Base-by-base conservation (phyloP, 2,888 invertebrate species). In the Spisula subtruncata region DNA sequence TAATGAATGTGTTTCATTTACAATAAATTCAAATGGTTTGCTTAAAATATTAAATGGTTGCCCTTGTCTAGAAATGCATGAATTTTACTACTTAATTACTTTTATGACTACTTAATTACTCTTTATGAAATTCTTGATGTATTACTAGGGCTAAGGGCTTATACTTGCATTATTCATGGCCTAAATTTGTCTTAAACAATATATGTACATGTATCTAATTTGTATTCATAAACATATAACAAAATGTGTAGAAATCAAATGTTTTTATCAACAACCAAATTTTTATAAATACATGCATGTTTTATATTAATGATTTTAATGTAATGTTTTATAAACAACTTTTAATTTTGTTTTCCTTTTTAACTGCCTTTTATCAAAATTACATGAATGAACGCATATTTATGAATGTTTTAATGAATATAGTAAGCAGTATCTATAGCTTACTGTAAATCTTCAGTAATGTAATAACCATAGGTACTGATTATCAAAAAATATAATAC, bases 151-250 rank as follows among this genome's bases (percentile, higher is more conserved):
- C n/a, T 60, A 0, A 60, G n/a, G 60, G 25, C 25, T 75, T 35
- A 35, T 32, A 32, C 75, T 25, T 75, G 75, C 75, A 75, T 75
- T 75, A 75, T 75, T 35, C 75, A 75, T 75, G 75, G 75, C 75
- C 75, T 75, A 75, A 60, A 35, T 32, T 35, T 75, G 16, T 71
- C 35, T 75, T 75, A 35, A 18, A 10, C 35, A 75, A 32, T 66
- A 25, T 25, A 10, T 41, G 41, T 41, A 25, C 25, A 8, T n/a
- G n/a, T n/a, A n/a, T n/a, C n/a, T n/a, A n/a, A n/a, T n/a, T n/a
- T 66, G 25, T 60, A n/a, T n/a, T 66, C 60, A n/a, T 66, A 10
- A 66, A 6, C 1, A 10, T 51, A 51, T 16, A 51, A 16, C 14
- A 51, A 51, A 10, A 12, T 51, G 51, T 51, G 51, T 51, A 51